Percentiles rank a stretch among this genome's conserved stretches.
Conservation (phyloP, 2,797 vertebrate genomes). For the Enteromius anoplus region DNA sequence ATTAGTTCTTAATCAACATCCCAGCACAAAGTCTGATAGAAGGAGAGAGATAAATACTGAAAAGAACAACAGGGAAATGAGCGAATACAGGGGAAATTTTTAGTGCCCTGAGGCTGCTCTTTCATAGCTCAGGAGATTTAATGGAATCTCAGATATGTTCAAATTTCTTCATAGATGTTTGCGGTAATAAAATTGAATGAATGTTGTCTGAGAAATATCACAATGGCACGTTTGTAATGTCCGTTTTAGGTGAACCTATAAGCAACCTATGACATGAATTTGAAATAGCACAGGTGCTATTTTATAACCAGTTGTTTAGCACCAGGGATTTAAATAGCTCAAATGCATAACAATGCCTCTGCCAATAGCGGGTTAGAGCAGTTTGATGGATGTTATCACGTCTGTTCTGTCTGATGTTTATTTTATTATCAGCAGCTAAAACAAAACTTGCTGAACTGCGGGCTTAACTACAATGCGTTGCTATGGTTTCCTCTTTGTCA, state of each 20-base stretch:
- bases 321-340: no score
- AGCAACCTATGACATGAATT: neutral
- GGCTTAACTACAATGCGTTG: no score
- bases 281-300: neutral
- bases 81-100: neutral
- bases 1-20: slow-evolving; percentile 55
- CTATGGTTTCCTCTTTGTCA: no score
- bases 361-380: no score
- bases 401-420: no score
- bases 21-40: slow-evolving; percentile 16
- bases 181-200: neutral
- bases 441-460: no score
- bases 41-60: slow-evolving; percentile 5
- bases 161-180: neutral
- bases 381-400: no score
- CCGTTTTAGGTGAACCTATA: neutral
- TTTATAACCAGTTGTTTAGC: no score
- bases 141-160: slow-evolving; percentile 1
- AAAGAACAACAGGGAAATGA: neutral
- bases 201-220: neutral
- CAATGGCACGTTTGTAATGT: neutral
- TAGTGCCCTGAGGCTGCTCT: neutral
- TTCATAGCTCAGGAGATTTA: neutral
- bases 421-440: no score
- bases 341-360: no score